Evolutionary conservation across 2,888 invertebrate genomes (phyloP).

Genomic region (Conchocele bisecta): DNA sequence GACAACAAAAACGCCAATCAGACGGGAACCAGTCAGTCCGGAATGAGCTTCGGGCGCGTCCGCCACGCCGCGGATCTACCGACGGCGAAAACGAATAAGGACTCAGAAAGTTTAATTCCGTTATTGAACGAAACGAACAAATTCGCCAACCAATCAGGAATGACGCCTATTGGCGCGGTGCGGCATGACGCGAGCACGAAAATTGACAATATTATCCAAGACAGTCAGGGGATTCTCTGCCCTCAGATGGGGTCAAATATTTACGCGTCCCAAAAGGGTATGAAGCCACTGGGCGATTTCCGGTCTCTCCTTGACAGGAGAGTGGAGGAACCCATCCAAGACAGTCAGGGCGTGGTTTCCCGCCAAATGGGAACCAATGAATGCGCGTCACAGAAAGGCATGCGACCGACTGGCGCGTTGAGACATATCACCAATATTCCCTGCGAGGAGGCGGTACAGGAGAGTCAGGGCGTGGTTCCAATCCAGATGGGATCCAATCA

Average conservation of each 20-base stretch:
- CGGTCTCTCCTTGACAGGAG: constrained; percentile 80
- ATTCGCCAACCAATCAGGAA: constrained; percentile 76
- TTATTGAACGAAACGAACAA: constrained; percentile 76
- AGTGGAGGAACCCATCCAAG: constrained; percentile 75
- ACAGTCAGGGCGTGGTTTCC: constrained; percentile 76
- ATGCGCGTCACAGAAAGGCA: constrained; percentile 79
- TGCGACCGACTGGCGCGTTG: constrained; percentile 70
- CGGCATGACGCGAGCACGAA: constrained; percentile 81
- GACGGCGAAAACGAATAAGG: too few relatives aligned
- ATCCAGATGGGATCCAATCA: constrained; percentile 30
- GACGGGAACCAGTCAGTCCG: constrained; percentile 73
- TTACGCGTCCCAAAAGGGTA: constrained; percentile 80
- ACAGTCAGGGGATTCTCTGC: constrained; percentile 75
- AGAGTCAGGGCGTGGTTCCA: constrained; percentile 29
- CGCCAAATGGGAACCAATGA: constrained; percentile 80
- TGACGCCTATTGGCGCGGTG: constrained; percentile 72
- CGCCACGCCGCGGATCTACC: constrained; percentile 68
- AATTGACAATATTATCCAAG: constrained; percentile 75
- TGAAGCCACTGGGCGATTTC: constrained; percentile 78
- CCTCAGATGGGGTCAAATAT: constrained; percentile 80
- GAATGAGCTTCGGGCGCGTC: constrained; percentile 73
- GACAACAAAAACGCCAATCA: too few relatives aligned
- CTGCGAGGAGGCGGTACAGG: constrained; percentile 20
- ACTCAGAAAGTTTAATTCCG: too few relatives aligned
- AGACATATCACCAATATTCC: constrained; percentile 77